Evolutionary conservation across 2,797 vertebrate genomes (phyloP), one percentile per base, ranked within the genome.

Genomic region (Myripristis jacobus): DNA sequence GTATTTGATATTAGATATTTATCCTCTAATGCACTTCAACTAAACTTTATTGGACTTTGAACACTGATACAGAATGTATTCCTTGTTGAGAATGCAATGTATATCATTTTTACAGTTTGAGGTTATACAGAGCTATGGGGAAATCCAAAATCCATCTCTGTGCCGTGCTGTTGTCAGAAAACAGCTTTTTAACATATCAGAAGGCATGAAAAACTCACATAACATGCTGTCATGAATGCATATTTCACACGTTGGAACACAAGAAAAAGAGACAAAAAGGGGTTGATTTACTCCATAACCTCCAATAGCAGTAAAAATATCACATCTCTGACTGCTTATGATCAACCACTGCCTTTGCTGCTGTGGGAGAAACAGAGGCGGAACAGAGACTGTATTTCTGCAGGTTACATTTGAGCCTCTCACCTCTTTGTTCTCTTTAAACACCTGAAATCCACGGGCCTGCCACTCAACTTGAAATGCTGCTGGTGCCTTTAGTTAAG

Each of bases 251-350:
- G 6, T 46, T 19, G 70, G 58, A 73, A 29, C 4, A 22, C 21
- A 44, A 8, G 6, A 68, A 16, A 60, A 9, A 70, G 58, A 71
- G 25, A 59, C 22, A 34, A 10, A 38, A 11, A 38, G 1, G 4
- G 41, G 16, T 16, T 8, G 9, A 31, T 71, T 78, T 59, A 67
- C 78, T 85, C 38, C 24, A 73, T 38, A 13, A 62, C 83, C 75
- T 77, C n/a, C 21, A 52, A 57, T 47, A 70, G 18, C 71, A 78
- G 55, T 46, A 53, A 87, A 71, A 38, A 78, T 78, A 87, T 82
- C 55, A 77, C 3, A n/a, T 24, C 57, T 74, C 24, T 86, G 80
- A 89, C 72, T 87, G 66, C 73, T 66, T 65, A 62, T 16, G 87
- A 84, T 87, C 83, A 87, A 46, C 51, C 16, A 15, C 18, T 29